These are phyloP conservation scores for Cyphomyrus plagiostoma DNA, from an alignment of 2,113 vertebrate species.

Conservation along the genomic window DNA sequence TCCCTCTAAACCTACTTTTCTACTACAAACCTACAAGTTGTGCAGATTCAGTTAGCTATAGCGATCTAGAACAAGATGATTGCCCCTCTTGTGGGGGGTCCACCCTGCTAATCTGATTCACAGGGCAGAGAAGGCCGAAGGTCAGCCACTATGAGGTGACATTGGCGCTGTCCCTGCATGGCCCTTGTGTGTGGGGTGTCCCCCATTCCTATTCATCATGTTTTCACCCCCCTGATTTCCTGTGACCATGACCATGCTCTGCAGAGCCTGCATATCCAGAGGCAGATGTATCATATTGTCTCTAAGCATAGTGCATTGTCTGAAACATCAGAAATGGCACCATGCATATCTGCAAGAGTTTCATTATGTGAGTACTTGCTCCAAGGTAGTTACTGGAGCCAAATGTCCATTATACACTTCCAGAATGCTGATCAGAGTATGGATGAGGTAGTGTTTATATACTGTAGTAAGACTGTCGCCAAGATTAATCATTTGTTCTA, in stretches of 20 bases:
- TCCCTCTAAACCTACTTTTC: neutral
- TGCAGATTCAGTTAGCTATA: slow-evolving; percentile 36
- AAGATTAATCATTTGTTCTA: neutral
- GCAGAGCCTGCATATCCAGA: neutral
- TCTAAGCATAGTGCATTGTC: neutral
- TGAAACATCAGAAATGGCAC: neutral
- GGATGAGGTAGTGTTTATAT: neutral
- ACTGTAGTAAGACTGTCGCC: neutral
- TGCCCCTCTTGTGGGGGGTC: slow-evolving; percentile 23
- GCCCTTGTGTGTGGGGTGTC: neutral
- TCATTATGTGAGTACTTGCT: neutral
- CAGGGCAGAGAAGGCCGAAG: slow-evolving; percentile 23
- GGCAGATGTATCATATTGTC: neutral
- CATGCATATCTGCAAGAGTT: neutral
- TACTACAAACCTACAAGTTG: neutral
- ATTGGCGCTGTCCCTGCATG: neutral
- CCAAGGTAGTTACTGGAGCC: neutral
- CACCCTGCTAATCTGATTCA: slow-evolving; percentile 21
- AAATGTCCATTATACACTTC: neutral
- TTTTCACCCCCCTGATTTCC: neutral
- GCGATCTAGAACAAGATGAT: slow-evolving; percentile 21
- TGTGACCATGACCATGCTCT: neutral
- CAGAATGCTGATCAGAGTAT: neutral
- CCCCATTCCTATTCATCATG: neutral
- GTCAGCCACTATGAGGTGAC: neutral